Percentiles rank a stretch among this genome's conserved stretches.
phyloP scores from a whole-genome alignment of 2,113 vertebrate species.

The Leuciscus idus region DNA sequence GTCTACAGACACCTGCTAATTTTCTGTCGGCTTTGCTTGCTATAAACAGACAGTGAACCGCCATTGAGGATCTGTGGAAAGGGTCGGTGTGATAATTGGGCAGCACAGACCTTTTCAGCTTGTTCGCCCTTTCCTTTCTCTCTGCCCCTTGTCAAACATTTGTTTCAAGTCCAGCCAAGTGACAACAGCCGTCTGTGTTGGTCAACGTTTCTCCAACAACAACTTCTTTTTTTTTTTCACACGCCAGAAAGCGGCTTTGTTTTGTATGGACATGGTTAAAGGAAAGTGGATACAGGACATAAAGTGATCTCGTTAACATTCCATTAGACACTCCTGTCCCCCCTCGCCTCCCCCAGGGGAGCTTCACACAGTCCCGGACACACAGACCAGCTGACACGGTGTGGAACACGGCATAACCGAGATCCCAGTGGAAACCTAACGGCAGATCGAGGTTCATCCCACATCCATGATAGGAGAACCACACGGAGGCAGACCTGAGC shows the following conservation, averaged over 20 bases:
- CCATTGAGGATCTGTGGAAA: constrained; percentile 61
- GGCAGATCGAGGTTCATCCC: constrained; percentile 22
- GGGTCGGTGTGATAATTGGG: constrained; percentile 71
- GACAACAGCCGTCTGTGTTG: constrained; percentile 71
- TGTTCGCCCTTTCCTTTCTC: constrained; percentile 58
- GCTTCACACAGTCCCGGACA: constrained; percentile 56
- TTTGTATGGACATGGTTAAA: constrained; percentile 54
- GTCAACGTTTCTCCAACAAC: constrained; percentile 67
- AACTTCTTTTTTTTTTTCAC: constrained; percentile 65
- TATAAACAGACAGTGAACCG: constrained; percentile 60
- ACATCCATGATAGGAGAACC: constrained; percentile 48
- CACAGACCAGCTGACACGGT: constrained; percentile 53
- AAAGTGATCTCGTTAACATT: constrained; percentile 81
- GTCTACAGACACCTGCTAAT: constrained; percentile 79
- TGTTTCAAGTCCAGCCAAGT: constrained; percentile 76
- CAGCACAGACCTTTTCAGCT: constrained; percentile 68
- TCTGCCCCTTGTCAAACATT: constrained; percentile 60
- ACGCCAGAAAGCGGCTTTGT: constrained; percentile 66
- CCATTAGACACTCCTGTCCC: constrained; percentile 69
- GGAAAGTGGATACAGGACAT: constrained; percentile 67
- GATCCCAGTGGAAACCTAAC: constrained; percentile 34
- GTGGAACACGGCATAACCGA: not conserved
- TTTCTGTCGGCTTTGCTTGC: constrained; percentile 66
- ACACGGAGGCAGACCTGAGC: constrained; percentile 51
- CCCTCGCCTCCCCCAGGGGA: constrained; percentile 52